Percentiles rank a stretch among this genome's conserved stretches.
Evolutionary conservation across 1,140 invertebrate genomes (phyloP).

Genomic region (Pseudomyrmex pallidus): DNA sequence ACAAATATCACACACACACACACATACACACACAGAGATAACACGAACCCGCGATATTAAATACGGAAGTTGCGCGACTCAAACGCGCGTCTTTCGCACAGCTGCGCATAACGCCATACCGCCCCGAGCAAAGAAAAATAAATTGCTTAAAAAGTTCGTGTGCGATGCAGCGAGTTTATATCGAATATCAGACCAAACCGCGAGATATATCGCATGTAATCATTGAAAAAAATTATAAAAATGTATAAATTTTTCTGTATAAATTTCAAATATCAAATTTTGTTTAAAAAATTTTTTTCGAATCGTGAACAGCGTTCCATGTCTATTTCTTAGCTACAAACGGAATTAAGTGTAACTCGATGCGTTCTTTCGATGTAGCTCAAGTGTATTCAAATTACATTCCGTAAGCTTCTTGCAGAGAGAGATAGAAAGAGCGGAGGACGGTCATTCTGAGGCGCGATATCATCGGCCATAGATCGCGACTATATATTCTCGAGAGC

Average conservation of each 20-base stretch:
- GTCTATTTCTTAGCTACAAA: not conserved
- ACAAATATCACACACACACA: not conserved
- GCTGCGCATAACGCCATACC: not conserved
- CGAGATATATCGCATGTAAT: too few species aligned
- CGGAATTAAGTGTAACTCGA: not conserved
- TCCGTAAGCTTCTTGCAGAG: not conserved
- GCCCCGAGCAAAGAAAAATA: not conserved
- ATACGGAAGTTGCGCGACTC: constrained; percentile 2
- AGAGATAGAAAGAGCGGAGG: too few species aligned
- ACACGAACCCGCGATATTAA: constrained; percentile 13
- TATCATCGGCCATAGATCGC: not conserved
- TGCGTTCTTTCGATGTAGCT: not conserved
- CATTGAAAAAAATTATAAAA: too few species aligned
- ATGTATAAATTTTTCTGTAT: too few species aligned
- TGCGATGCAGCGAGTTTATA: not conserved
- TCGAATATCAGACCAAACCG: too few species aligned
- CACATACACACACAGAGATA: not conserved
- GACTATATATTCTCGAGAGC: constrained; percentile 39
- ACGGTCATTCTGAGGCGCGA: constrained; percentile 27
- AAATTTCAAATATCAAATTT: not conserved
- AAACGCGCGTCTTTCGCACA: constrained; percentile 15
- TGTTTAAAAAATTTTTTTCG: not conserved
- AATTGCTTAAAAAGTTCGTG: not conserved
- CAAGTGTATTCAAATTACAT: not conserved
- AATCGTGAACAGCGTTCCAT: not conserved